Evolutionary conservation across 2,113 vertebrate genomes (phyloP).

Genomic region (Chlorodrepanis virens): DNA sequence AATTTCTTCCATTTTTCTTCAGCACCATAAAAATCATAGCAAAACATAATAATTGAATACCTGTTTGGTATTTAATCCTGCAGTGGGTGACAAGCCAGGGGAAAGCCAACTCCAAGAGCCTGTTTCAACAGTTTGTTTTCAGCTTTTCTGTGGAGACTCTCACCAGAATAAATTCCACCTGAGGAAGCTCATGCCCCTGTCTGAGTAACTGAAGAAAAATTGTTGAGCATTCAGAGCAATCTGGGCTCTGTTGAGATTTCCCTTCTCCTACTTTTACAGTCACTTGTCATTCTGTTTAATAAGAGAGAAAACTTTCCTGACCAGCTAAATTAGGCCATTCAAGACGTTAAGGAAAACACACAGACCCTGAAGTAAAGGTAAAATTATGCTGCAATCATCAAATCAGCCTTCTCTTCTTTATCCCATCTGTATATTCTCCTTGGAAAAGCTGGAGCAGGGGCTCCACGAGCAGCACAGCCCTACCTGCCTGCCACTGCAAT

Average conservation of each 20-base stretch:
- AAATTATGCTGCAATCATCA: slow-evolving; percentile 67
- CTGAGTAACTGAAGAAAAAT: background rate
- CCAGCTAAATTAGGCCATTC: slow-evolving; percentile 44
- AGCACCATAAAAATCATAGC: background rate
- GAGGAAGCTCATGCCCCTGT: background rate
- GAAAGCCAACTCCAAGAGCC: background rate
- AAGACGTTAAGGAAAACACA: slow-evolving; percentile 50
- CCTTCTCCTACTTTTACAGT: slow-evolving; percentile 29
- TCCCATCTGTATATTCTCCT: slow-evolving; percentile 55
- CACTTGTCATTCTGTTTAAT: slow-evolving; percentile 50
- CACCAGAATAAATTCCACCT: background rate
- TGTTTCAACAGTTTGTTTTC: background rate
- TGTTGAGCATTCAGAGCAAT: slow-evolving; percentile 19
- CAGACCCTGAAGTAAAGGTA: slow-evolving; percentile 36
- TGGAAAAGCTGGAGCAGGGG: background rate
- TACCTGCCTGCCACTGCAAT: slow-evolving; percentile 61
- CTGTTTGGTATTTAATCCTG: background rate
- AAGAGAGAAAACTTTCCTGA: slow-evolving; percentile 53
- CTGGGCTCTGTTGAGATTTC: slow-evolving; percentile 50
- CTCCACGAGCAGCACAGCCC: background rate
- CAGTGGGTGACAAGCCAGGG: background rate
- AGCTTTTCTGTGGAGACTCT: background rate
- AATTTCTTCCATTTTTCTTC: background rate
- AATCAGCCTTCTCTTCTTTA: slow-evolving; percentile 69
- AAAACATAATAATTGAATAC: background rate